phyloP scores from a whole-genome alignment of 2,888 invertebrate genomes.

The Cremastinae sp. region DNA sequence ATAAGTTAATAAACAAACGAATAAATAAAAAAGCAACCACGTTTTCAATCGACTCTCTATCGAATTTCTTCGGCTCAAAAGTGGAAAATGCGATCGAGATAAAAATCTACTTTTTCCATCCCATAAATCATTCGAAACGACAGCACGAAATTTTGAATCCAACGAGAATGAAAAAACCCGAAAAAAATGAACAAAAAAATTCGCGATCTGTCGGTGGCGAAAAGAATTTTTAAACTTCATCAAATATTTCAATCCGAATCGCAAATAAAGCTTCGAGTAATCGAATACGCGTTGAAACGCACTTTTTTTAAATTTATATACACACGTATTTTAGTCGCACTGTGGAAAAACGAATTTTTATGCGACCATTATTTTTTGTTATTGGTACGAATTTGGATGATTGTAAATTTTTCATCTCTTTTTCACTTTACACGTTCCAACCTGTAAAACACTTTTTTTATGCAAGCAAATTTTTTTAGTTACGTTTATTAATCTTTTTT shows the following conservation, averaged over 20 bases:
- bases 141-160: no score
- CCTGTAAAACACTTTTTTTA: no score
- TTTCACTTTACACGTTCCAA: neutral
- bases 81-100: constrained; percentile 6
- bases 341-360: neutral
- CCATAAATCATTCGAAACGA: no score
- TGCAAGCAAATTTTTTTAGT: no score
- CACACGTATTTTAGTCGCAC: neutral
- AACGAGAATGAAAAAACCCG: neutral
- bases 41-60: no score
- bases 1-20: no score
- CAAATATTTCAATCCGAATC: constrained; percentile 46
- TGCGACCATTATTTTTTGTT: no score
- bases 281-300: constrained; percentile 36
- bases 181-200: constrained; percentile 37
- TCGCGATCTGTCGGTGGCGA: constrained; percentile 9
- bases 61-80: no score
- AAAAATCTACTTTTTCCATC: neutral
- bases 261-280: constrained; percentile 38
- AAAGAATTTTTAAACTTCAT: constrained; percentile 56
- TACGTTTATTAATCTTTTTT: no score
- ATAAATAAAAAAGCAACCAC: no score
- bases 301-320: constrained; percentile 5
- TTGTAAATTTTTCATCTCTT: neutral
- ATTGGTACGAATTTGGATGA: no score